These are phyloP conservation scores for Tinea semifulvella DNA, from an alignment of 2,888 invertebrate species.

Conservation along the genomic window DNA sequence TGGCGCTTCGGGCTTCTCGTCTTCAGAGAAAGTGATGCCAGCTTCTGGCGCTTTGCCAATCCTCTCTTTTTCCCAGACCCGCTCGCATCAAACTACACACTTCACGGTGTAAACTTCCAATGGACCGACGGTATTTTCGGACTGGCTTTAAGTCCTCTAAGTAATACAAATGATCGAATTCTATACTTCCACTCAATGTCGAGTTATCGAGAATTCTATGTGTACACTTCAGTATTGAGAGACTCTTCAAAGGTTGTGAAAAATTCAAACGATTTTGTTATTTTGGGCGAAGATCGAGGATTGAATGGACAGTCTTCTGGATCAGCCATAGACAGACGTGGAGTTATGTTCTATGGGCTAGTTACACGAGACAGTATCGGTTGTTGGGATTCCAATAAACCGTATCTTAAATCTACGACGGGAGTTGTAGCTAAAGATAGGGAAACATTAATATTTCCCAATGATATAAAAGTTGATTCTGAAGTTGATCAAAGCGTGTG, in stretches of 20 bases:
- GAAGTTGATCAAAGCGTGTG: conserved; percentile 75
- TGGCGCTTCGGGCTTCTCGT: conserved; percentile 73
- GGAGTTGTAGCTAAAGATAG: conserved; percentile 70
- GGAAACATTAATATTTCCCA: conserved; percentile 78
- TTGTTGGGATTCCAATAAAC: conserved; percentile 81
- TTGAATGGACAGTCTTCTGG: conserved; percentile 75
- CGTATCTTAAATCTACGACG: conserved; percentile 69
- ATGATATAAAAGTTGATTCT: conserved; percentile 81
- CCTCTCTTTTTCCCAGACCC: conserved; percentile 78
- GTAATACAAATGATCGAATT: conserved; percentile 62
- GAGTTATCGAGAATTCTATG: conserved; percentile 80
- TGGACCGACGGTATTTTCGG: conserved; percentile 87
- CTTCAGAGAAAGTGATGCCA: conserved; percentile 66
- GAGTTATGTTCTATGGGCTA: conserved; percentile 82
- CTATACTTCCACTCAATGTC: conserved; percentile 86
- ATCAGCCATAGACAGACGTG: conserved; percentile 74
- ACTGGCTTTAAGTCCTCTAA: conserved; percentile 70
- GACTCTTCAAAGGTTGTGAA: conserved; percentile 56
- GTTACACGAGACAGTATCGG: conserved; percentile 79
- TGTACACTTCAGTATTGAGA: conserved; percentile 71
- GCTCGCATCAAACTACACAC: conserved; percentile 74
- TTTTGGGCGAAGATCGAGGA: conserved; percentile 64
- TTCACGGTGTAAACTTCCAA: conserved; percentile 80
- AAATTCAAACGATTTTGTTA: conserved; percentile 39
- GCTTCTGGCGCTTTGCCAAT: conserved; percentile 73